phyloP scores from a whole-genome alignment of 2,113 vertebrate species.

The Callipepla squamata region DNA sequence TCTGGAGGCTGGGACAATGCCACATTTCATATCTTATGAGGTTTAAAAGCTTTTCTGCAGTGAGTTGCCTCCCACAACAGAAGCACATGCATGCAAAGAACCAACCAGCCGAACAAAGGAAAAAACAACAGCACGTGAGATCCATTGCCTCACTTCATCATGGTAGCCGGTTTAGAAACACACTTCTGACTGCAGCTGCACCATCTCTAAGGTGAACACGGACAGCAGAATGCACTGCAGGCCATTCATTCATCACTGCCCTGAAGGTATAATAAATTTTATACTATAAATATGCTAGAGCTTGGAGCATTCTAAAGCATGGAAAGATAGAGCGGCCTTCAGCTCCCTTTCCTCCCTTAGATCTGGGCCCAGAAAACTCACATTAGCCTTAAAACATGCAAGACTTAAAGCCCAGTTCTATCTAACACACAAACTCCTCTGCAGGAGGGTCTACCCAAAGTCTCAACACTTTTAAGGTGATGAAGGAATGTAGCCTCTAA shows the following conservation, averaged over 20 bases:
- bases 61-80: not conserved
- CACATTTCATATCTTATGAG: not conserved
- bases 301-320: not conserved
- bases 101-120: not conserved
- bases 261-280: not conserved
- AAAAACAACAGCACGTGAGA: not conserved
- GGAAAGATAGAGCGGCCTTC: not conserved
- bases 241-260: not conserved
- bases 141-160: not conserved
- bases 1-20: not conserved
- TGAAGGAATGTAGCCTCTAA: not conserved
- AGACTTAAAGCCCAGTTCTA: not conserved
- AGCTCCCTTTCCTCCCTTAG: not conserved
- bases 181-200: not conserved
- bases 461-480: not conserved
- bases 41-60: not conserved
- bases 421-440: not conserved
- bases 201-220: accelerated
- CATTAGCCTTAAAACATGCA: not conserved
- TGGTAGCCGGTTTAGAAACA: not conserved
- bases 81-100: accelerated
- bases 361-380: not conserved
- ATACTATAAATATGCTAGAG: not conserved
- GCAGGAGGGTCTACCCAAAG: not conserved
- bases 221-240: too few relatives aligned